A percentile compares a stretch with the other conserved stretches of the same genome.
Conservation (phyloP, 53 echinoderm and acorn worm genomes). For the Echinometra lucunter region DNA sequence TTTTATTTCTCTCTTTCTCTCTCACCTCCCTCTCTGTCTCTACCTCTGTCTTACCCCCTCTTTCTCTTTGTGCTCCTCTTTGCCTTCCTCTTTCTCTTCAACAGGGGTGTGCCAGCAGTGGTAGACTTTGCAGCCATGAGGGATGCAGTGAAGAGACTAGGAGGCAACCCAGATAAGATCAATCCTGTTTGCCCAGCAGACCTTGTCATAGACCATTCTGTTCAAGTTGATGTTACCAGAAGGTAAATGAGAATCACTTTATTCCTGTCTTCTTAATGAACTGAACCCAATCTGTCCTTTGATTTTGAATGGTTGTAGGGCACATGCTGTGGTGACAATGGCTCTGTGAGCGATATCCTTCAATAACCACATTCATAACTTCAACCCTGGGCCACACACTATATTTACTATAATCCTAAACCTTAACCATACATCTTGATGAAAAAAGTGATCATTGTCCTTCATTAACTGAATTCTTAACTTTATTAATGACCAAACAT, state of each 20-base stretch:
- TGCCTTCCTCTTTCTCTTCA: background rate
- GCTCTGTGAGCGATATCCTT: no score
- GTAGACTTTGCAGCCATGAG: conserved; percentile 99
- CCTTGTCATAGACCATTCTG: conserved; percentile 97
- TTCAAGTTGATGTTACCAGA: conserved; percentile 95
- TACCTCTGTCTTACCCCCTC: background rate
- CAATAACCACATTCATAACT: no score
- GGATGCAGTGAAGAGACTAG: conserved; percentile 96
- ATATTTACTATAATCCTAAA: no score
- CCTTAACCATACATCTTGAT: no score
- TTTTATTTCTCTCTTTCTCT: background rate
- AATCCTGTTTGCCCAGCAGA: conserved; percentile 97
- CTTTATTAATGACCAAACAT: no score
- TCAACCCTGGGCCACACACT: no score
- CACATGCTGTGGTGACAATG: no score
- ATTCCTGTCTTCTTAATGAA: background rate
- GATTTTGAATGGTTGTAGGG: no score
- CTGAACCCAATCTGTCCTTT: no score
- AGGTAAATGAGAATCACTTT: conserved; percentile 75
- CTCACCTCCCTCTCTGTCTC: background rate
- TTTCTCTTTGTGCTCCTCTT: background rate
- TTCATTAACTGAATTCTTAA: no score
- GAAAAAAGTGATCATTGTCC: no score
- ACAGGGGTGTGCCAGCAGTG: conserved; percentile 96
- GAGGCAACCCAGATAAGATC: conserved; percentile 94